Percentiles rank a stretch among this genome's conserved stretches.
phyloP scores from a whole-genome alignment of 2,797 vertebrate species.

The Erpetoichthys calabaricus region DNA sequence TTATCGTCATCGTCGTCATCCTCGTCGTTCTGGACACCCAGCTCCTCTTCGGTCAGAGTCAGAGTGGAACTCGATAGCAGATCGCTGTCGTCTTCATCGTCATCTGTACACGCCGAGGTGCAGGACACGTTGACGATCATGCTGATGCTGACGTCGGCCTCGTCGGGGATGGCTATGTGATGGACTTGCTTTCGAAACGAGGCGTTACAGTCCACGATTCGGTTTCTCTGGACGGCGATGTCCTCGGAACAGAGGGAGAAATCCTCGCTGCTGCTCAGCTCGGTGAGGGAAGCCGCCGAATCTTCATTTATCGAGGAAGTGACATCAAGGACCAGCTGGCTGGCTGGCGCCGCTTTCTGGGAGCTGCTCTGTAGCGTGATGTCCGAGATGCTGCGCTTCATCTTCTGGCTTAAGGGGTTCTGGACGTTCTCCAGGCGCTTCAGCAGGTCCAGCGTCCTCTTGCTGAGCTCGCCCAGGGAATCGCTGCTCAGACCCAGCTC shows the following conservation, averaged over 20 bases:
- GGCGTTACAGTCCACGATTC: constrained; percentile 50
- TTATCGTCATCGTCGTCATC: constrained; percentile 69
- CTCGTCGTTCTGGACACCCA: constrained; percentile 69
- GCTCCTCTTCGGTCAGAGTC: constrained; percentile 89
- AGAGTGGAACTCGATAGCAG: constrained; percentile 92
- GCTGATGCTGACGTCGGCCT: constrained; percentile 80
- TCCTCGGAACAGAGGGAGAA: constrained; percentile 82
- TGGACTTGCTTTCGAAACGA: constrained; percentile 61
- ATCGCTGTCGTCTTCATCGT: constrained; percentile 87
- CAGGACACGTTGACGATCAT: constrained; percentile 95
- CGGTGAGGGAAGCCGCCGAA: constrained; percentile 73
- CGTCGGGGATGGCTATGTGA: constrained; percentile 54
- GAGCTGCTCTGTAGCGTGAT: constrained; percentile 70
- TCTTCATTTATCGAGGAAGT: constrained; percentile 72
- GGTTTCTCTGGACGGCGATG: constrained; percentile 59
- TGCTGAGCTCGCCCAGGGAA: constrained; percentile 77
- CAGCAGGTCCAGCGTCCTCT: constrained; percentile 86
- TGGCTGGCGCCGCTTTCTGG: constrained; percentile 49
- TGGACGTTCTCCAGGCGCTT: constrained; percentile 88
- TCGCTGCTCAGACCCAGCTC: constrained; percentile 54
- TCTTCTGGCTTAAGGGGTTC: constrained; percentile 65
- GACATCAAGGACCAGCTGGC: constrained; percentile 49
- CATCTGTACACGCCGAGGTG: constrained; percentile 86
- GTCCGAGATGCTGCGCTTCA: constrained; percentile 86
- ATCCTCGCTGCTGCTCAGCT: constrained; percentile 83